Evolutionary conservation across 2,113 vertebrate species (phyloP).

Genomic region (Eulacestoma nigropectus): DNA sequence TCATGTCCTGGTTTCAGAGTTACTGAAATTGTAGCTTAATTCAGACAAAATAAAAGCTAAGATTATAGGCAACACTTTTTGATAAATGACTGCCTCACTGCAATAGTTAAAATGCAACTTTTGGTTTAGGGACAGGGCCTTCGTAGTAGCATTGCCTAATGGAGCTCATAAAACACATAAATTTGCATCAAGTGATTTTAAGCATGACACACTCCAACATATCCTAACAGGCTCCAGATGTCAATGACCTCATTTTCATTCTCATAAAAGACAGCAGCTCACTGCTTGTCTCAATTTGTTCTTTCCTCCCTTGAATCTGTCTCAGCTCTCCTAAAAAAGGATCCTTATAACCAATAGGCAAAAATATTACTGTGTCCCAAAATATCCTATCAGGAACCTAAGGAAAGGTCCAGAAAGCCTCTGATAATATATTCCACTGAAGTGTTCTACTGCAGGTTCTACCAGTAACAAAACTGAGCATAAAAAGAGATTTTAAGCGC

Average conservation of each 20-base stretch:
- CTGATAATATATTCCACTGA: background rate
- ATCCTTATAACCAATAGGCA: background rate
- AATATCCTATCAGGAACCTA: background rate
- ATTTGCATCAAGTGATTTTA: background rate
- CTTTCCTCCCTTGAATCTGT: background rate
- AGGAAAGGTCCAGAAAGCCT: background rate
- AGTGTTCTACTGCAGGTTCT: background rate
- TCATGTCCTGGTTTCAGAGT: background rate
- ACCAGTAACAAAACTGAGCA: background rate
- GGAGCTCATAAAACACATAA: background rate
- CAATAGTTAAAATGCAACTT: background rate
- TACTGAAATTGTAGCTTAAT: background rate
- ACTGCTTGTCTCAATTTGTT: background rate
- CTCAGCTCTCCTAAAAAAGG: background rate
- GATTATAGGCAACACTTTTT: background rate
- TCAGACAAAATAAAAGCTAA: background rate
- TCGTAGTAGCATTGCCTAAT: background rate
- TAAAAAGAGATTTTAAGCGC: background rate
- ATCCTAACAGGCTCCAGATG: conserved; percentile 24
- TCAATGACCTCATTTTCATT: background rate
- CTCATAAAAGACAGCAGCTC: background rate
- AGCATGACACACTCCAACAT: background rate
- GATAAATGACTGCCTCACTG: background rate
- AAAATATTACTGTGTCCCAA: background rate
- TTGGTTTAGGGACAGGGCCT: background rate